Base-by-base conservation (phyloP, 1,140 invertebrate species). In the Gryllus bimaculatus region DNA sequence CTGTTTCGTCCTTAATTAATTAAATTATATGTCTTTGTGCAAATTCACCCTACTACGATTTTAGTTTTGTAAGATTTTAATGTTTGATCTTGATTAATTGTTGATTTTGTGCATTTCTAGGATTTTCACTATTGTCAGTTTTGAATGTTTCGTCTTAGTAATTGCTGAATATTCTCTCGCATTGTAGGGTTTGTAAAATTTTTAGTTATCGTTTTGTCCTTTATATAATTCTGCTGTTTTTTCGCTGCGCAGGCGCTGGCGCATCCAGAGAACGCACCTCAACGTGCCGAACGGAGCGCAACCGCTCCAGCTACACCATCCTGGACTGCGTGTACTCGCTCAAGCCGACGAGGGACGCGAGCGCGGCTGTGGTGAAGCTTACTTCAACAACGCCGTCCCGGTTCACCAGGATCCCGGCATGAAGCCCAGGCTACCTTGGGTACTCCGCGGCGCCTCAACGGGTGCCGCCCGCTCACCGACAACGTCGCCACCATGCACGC, bases 401-500 rank as follows among this genome's bases (percentile, higher is more conserved):
- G 90, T 93, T 8, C 94, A 94, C 84, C 93, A 95, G 93, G 93
- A 94, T 94, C 86, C 89, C 75, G 84, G 86, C 12, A 82, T 87
- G 26, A 85, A 85, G 78, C 93, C 6, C 88, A 90, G 82, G 90
- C n/a, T n/a, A 89, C 75, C 83, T 88, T 83, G 81, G 87, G 83
- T 91, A 2, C 85, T 92, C 49, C 89, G 90, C 81, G 92, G 91
- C 88, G 91, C 82, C 87, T 94, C 47, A 90, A 94, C 84, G 83
- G 93, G 80, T 87, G 88, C 79, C 93, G 93, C 85, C 89, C 84
- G 82, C 91, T 91, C 47, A 91, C 91, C 74, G 87, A 89, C 20
- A 89, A 93, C 83, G 87, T 89, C 78, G 84, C 83, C 79, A 92
- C 91, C 81, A 90, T 90, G 83, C 92, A 94, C 82, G 93, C 93